Percentiles rank a stretch among this genome's conserved stretches.
phyloP scores from a whole-genome alignment of 1,140 invertebrate species.

The Caenorhabditis latens region DNA sequence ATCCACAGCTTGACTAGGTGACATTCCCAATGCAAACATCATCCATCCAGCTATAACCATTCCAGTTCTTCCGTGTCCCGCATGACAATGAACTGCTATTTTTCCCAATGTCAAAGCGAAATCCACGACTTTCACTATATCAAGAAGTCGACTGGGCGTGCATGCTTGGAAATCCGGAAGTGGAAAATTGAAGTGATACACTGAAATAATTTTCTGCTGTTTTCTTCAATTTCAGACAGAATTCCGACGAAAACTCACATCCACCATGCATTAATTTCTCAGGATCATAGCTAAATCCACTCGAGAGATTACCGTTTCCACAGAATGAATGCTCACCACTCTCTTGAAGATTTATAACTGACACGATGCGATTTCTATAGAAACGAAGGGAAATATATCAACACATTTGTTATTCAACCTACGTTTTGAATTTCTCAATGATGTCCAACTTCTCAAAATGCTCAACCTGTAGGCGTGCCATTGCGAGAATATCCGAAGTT shows the following conservation, averaged over 20 bases:
- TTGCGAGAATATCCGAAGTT: slow-evolving; percentile 56
- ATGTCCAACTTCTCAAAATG: slow-evolving; percentile 27
- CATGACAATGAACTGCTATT: slow-evolving; percentile 64
- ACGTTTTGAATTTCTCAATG: slow-evolving; percentile 54
- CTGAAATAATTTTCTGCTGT: neutral
- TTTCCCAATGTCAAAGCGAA: slow-evolving; percentile 41
- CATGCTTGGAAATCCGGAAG: slow-evolving; percentile 61
- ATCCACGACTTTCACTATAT: slow-evolving; percentile 59
- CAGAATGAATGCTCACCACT: slow-evolving; percentile 61
- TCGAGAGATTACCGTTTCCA: slow-evolving; percentile 47
- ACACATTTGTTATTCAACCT: neutral
- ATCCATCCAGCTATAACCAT: slow-evolving; percentile 61
- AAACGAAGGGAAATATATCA: neutral
- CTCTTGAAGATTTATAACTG: slow-evolving; percentile 64
- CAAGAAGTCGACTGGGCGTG: slow-evolving; percentile 34
- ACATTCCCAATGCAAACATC: slow-evolving; percentile 47
- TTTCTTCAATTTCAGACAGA: neutral
- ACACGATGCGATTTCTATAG: slow-evolving; percentile 25
- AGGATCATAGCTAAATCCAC: slow-evolving; percentile 63
- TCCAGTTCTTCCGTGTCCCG: slow-evolving; percentile 64
- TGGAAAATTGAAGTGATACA: slow-evolving; percentile 63
- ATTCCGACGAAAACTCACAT: slow-evolving; percentile 35
- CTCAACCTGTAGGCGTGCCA: slow-evolving; percentile 51
- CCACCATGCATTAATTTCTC: slow-evolving; percentile 60
- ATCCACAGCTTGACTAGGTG: slow-evolving; percentile 55